Base-by-base conservation (phyloP, 2,113 vertebrate species). In the Harpagus bidentatus region DNA sequence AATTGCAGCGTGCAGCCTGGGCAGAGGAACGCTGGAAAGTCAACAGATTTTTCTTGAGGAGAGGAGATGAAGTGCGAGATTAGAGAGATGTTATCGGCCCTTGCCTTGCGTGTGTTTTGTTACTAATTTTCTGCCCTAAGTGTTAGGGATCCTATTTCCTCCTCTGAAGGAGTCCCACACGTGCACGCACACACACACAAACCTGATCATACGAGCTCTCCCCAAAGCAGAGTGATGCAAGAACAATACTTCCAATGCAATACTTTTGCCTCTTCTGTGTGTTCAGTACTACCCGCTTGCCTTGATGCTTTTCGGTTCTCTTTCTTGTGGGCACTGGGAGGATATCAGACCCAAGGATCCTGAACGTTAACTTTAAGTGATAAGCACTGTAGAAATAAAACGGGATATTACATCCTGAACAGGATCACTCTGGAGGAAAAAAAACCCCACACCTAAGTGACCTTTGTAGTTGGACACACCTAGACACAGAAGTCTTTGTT, bases 401-500 rank as follows among this genome's bases (percentile, higher is more conserved):
- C 40, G 80, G 76, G 91, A 62, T 94, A 85, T 96, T 61, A 63
- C 43, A 78, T 58, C 28, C 66, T 76, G 73, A 95, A 61, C 82
- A 91, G 94, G 90, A 82, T 92, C 47, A 22, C n/a, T 72, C 8
- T 53, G 56, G 45, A 95, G 42, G 26, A 17, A 36, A 66, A 93
- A 53, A 69, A 70, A 9, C 13, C 5, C 11, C 47, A 73, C 69
- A 55, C 73, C 77, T 70, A 47, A 31, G 36, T 78, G 73, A 89
- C 92, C 80, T 88, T 93, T 89, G 87, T 82, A 59, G 69, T 4
- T 66, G n/a, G 61, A 82, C 88, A 94, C 92, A 90, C 95, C 92
- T 88, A 67, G 31, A 50, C 52, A 47, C 16, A 38, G n/a, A 73
- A 45, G n/a, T 21, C 71, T 93, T 78, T 83, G 43, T 95, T 92